Base-by-base conservation (phyloP, 2,113 vertebrate genomes). In the Cebidichthys violaceus region DNA sequence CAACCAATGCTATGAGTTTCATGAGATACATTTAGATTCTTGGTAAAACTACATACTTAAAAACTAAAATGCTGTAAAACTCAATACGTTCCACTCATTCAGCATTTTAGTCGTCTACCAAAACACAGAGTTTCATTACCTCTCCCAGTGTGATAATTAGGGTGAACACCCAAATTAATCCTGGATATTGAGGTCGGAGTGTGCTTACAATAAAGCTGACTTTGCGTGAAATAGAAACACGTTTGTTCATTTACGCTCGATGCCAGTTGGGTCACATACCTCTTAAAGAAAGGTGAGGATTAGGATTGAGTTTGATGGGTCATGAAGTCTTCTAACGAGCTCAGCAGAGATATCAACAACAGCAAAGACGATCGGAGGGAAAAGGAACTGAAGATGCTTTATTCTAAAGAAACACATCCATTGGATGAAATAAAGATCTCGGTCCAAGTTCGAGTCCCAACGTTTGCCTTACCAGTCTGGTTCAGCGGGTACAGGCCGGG, bases 121-220 rank as follows among this genome's bases (percentile, higher is more conserved):
- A 68, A 73, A 55, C 45, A 27, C 64, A 52, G 33, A 59, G 9
- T 74, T 70, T 65, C 17, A 80, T 77, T 43, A 74, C 35, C n/a
- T 35, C 57, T 77, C 70, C 65, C 65, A 18, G 39, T 82, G 72
- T 65, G 65, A 79, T 76, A 82, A 69, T 69, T 39, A 72, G 55
- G 62, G 60, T 29, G 71, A 75, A 50, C 75, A 72, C 50, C 52
- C 3, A 24, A 61, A 17, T 75, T 75, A 79, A 83, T 76, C 72
- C 62, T 24, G 24, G 31, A 76, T 64, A 73, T 70, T 76, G 52
- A 67, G 31, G 64, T 74, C 4, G 1, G 18, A 39, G 45, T 13
- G 33, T 9, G 22, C 47, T 41, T 15, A 62, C 59, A 37, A 4
- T 24, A 37, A 67, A 27, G 62, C 61, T 60, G 43, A 75, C 64